Evolutionary conservation across 2,888 invertebrate genomes (phyloP).

Genomic region (Melieria crassipennis): DNA sequence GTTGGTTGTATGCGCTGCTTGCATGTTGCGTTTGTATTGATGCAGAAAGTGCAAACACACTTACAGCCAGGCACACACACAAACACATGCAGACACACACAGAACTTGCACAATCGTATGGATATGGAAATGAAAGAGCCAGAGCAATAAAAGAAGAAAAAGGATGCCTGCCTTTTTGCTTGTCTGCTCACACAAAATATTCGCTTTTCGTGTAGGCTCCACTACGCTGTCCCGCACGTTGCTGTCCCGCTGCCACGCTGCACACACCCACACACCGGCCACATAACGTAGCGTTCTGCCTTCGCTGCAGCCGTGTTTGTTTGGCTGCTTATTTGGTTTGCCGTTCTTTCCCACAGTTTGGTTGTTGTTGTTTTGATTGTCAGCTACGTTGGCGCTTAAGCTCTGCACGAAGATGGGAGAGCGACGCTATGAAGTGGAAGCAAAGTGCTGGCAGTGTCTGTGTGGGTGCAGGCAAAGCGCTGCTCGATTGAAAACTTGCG

Average conservation of each 20-base stretch:
- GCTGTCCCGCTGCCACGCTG: too few relatives aligned
- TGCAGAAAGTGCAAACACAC: too few relatives aligned
- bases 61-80: background rate
- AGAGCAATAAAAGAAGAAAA: background rate
- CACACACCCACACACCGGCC: too few relatives aligned
- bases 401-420: background rate
- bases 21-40: too few relatives aligned
- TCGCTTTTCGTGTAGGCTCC: too few relatives aligned
- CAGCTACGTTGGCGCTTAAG: constrained; percentile 31
- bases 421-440: background rate
- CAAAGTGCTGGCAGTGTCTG: background rate
- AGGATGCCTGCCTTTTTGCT: background rate
- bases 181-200: too few relatives aligned
- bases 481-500: constrained; percentile 21
- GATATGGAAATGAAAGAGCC: background rate
- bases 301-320: background rate
- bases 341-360: background rate
- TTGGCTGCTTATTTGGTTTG: constrained; percentile 3
- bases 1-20: too few relatives aligned
- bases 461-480: background rate
- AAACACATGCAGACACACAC: background rate
- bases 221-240: too few relatives aligned
- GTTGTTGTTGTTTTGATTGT: constrained; percentile 16
- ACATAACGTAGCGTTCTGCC: background rate
- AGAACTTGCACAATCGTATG: background rate